Percentiles rank a stretch among this genome's conserved stretches.
Evolutionary conservation across 2,113 vertebrate species (phyloP).

Genomic region (Epinephelus fuscoguttatus): DNA sequence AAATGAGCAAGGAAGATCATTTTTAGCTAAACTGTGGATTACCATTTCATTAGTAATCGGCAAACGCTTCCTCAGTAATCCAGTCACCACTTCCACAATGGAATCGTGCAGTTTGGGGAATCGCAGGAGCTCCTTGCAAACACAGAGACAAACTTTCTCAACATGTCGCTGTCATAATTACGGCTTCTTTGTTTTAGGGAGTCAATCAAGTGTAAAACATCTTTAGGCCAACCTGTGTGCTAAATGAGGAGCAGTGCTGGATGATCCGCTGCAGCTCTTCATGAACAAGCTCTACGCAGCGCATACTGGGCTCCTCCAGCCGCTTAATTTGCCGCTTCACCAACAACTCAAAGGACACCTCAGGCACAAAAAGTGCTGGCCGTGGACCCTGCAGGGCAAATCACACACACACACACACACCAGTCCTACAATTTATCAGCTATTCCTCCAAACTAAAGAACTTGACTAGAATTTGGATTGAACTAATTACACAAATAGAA

Average conservation of each 20-base stretch:
- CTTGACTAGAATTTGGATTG: slow-evolving; percentile 31
- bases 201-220: neutral
- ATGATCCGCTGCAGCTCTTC: slow-evolving; percentile 89
- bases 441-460: slow-evolving; percentile 10
- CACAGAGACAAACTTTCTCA: slow-evolving; percentile 22
- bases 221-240: slow-evolving; percentile 81
- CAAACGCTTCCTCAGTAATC: slow-evolving; percentile 86
- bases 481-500: slow-evolving; percentile 17
- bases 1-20: slow-evolving; percentile 39
- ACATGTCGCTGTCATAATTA: neutral
- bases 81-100: slow-evolving; percentile 89
- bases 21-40: slow-evolving; percentile 37
- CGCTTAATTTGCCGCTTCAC: slow-evolving; percentile 89
- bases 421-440: slow-evolving; percentile 3
- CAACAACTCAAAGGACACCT: slow-evolving; percentile 88
- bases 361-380: slow-evolving; percentile 87
- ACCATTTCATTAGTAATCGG: slow-evolving; percentile 90
- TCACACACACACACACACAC: slow-evolving; percentile 7
- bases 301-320: slow-evolving; percentile 87
- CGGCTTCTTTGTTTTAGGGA: neutral
- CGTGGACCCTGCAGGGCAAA: slow-evolving; percentile 82
- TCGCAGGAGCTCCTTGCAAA: slow-evolving; percentile 85
- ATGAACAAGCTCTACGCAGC: slow-evolving; percentile 88
- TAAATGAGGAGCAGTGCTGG: slow-evolving; percentile 87
- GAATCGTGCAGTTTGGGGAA: slow-evolving; percentile 90